Evolutionary conservation across 2,113 vertebrate genomes (phyloP).

Genomic region (Peucedramus taeniatus): DNA sequence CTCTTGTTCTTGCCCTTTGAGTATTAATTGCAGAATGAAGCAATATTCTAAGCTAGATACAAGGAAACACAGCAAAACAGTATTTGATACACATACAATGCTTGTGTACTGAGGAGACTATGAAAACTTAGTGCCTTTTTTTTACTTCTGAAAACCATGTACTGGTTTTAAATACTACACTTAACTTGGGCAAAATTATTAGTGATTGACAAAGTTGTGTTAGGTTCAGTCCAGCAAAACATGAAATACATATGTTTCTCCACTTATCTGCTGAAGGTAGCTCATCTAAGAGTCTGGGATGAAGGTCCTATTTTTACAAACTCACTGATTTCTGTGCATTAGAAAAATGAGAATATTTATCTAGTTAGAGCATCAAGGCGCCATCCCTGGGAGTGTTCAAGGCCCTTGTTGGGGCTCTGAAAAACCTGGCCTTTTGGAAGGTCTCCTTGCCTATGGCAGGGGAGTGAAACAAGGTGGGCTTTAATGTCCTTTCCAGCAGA

Average conservation of each 20-base stretch:
- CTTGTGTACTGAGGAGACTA: neutral
- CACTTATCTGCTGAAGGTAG: neutral
- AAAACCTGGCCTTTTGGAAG: neutral
- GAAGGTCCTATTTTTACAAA: neutral
- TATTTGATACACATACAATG: neutral
- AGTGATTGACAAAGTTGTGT: neutral
- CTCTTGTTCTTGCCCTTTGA: neutral
- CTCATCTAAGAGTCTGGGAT: neutral
- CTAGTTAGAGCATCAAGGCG: neutral
- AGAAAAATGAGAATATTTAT: neutral
- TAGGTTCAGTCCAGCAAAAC: neutral
- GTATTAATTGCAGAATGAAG: neutral
- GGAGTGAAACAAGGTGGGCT: neutral
- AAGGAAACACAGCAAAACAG: conserved; percentile 2
- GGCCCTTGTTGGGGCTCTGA: neutral
- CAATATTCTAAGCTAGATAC: neutral
- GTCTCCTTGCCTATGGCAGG: neutral
- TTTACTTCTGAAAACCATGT: neutral
- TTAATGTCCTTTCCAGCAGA: neutral
- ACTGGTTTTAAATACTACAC: neutral
- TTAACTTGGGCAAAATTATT: neutral
- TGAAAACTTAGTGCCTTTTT: neutral
- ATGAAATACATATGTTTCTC: neutral
- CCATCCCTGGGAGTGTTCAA: neutral
- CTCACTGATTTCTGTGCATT: neutral